These are phyloP conservation scores for Ceramica pisi DNA, from an alignment of 2,888 invertebrate genomes.

Conservation along the genomic window DNA sequence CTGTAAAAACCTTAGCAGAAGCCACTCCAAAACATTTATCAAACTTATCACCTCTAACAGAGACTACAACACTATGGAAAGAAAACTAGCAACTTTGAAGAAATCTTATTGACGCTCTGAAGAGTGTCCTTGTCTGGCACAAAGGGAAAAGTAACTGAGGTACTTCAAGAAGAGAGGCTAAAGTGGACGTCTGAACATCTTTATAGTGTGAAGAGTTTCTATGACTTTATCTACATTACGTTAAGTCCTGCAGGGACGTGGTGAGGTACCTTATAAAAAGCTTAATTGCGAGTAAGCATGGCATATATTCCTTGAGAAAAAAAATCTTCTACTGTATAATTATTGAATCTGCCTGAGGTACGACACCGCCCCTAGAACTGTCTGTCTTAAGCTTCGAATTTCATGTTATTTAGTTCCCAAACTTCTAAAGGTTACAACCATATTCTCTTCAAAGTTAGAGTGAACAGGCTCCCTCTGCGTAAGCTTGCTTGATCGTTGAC, in stretches of 20 bases:
- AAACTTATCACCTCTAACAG: constrained; percentile 10
- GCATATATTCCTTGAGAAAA: no score
- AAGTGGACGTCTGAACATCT: constrained; percentile 9
- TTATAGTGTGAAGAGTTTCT: neutral
- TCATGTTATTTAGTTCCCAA: no score
- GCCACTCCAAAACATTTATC: neutral
- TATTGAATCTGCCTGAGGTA: no score
- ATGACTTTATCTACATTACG: neutral
- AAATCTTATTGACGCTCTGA: constrained; percentile 18
- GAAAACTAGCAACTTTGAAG: constrained; percentile 10
- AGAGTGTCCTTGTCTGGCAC: neutral
- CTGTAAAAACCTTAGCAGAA: neutral
- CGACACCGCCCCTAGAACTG: no score
- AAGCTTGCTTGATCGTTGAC: no score
- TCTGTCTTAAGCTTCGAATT: no score
- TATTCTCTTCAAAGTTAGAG: no score
- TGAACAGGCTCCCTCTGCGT: no score
- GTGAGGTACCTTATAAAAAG: no score
- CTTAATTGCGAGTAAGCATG: no score
- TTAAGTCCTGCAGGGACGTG: neutral
- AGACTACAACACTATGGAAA: neutral
- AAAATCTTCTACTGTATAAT: no score
- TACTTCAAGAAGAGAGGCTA: neutral
- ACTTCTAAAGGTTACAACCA: no score
- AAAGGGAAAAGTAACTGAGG: constrained; percentile 4